Percentiles rank a stretch among this genome's conserved stretches.
phyloP scores from a whole-genome alignment of 1,140 invertebrate species.

The Archegozetes longisetosus region DNA sequence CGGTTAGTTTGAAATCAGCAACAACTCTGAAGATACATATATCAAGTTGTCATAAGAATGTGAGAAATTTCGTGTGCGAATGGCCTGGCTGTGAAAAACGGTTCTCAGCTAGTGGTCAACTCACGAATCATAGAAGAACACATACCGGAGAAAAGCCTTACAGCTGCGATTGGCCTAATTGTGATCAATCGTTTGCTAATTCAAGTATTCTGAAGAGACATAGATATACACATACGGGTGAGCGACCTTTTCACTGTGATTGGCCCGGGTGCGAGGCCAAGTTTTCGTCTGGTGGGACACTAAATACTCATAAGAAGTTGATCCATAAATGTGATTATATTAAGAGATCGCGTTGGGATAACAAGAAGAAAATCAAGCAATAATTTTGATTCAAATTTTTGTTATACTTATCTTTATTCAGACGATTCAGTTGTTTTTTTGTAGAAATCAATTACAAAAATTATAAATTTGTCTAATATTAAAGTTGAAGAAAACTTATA shows the following conservation, averaged over 20 bases:
- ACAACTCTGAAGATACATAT: background rate
- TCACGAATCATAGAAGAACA: background rate
- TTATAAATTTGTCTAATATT: no score
- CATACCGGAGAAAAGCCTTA: conserved; percentile 52
- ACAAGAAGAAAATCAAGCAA: no score
- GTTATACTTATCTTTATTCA: no score
- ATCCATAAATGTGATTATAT: no score
- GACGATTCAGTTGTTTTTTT: no score
- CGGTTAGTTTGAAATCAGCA: background rate
- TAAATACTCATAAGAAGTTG: no score
- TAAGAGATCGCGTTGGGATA: no score
- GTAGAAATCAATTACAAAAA: no score
- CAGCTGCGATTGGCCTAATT: conserved; percentile 62
- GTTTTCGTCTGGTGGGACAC: no score
- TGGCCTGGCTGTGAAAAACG: conserved; percentile 3
- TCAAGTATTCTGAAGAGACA: conserved; percentile 96
- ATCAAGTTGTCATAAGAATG: background rate
- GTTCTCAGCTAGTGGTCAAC: conserved; percentile 1
- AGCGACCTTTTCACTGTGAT: conserved; percentile 91
- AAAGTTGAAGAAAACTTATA: no score
- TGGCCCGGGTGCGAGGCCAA: conserved; percentile 62
- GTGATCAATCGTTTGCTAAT: conserved; percentile 93
- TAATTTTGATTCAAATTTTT: no score
- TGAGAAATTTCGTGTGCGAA: background rate
- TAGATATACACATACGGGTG: conserved; percentile 97